Conservation (phyloP, 2,888 invertebrate genomes). For the Coenonympha glycerion region DNA sequence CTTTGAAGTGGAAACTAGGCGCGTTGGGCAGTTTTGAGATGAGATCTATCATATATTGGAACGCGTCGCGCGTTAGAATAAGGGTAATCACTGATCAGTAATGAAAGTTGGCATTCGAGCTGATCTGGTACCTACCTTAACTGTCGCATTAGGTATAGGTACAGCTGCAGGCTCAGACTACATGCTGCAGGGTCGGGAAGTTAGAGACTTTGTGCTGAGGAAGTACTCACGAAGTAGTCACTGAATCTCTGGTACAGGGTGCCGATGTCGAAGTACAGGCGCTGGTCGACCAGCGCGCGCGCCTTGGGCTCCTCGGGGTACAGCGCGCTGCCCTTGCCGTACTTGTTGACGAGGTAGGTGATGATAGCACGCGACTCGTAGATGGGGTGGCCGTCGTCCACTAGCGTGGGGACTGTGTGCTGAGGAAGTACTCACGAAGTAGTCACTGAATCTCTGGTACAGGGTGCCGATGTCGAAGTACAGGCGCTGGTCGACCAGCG, state of each 20-base stretch:
- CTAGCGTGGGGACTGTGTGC: slow-evolving; percentile 89
- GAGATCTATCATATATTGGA: too few relatives aligned
- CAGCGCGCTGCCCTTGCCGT: slow-evolving; percentile 84
- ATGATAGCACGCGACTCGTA: slow-evolving; percentile 92
- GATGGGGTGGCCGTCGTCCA: slow-evolving; percentile 86
- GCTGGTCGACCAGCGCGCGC: slow-evolving; percentile 85
- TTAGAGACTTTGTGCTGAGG: too few relatives aligned
- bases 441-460: slow-evolving; percentile 81
- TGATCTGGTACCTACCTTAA: too few relatives aligned
- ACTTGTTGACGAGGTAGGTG: slow-evolving; percentile 86
- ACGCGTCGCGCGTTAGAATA: too few relatives aligned
- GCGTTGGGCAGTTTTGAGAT: too few relatives aligned
- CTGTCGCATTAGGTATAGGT: too few relatives aligned
- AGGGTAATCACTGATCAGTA: too few relatives aligned
- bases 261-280: slow-evolving; percentile 87
- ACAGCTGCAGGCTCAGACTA: too few relatives aligned
- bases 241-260: slow-evolving; percentile 82
- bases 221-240: slow-evolving; percentile 81
- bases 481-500: slow-evolving; percentile 84
- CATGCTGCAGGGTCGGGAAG: too few relatives aligned
- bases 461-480: slow-evolving; percentile 88
- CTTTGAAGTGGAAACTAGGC: too few relatives aligned
- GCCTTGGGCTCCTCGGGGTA: slow-evolving; percentile 87
- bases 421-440: slow-evolving; percentile 78
- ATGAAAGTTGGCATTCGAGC: too few relatives aligned